These are phyloP conservation scores for Meteorus cinctellus DNA, from an alignment of 2,888 invertebrate species.

Conservation along the genomic window DNA sequence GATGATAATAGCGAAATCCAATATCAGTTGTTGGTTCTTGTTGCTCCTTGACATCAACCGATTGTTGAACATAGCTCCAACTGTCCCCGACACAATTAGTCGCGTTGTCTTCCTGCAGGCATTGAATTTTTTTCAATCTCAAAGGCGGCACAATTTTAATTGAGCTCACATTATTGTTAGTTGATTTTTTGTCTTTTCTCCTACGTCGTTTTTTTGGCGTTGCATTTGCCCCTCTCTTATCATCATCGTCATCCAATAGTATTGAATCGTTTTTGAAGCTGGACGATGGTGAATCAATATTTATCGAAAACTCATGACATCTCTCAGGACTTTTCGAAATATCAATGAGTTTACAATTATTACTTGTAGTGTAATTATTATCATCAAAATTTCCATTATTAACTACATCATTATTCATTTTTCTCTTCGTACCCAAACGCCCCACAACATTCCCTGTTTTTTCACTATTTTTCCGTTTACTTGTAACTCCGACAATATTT, in stretches of 20 bases:
- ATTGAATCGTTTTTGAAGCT: not conserved
- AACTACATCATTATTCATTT: not conserved
- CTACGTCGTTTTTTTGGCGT: conserved; percentile 9
- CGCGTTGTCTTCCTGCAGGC: conserved; percentile 29
- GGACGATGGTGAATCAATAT: conserved; percentile 18
- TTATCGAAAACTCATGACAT: not conserved
- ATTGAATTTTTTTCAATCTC: conserved; percentile 61
- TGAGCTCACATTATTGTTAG: conserved; percentile 6
- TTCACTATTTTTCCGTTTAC: conserved; percentile 2
- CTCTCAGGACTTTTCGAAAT: conserved; percentile 41
- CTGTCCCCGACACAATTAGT: conserved; percentile 26
- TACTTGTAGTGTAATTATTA: not conserved
- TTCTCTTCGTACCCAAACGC: conserved; percentile 33
- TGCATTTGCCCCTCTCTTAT: conserved; percentile 8
- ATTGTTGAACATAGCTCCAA: not conserved
- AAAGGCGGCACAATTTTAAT: conserved; percentile 65
- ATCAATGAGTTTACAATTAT: conserved; percentile 31
- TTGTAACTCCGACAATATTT: conserved; percentile 22
- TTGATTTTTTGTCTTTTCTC: conserved; percentile 1
- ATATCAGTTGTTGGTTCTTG: not conserved
- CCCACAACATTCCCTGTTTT: conserved; percentile 9
- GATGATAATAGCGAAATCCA: conserved; percentile 36
- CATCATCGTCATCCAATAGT: not conserved
- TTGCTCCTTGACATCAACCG: not conserved
- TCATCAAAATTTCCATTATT: not conserved